Percentiles rank a stretch among this genome's conserved stretches.
phyloP scores from a whole-genome alignment of 1,140 invertebrate species.

The Thrips palmi region DNA sequence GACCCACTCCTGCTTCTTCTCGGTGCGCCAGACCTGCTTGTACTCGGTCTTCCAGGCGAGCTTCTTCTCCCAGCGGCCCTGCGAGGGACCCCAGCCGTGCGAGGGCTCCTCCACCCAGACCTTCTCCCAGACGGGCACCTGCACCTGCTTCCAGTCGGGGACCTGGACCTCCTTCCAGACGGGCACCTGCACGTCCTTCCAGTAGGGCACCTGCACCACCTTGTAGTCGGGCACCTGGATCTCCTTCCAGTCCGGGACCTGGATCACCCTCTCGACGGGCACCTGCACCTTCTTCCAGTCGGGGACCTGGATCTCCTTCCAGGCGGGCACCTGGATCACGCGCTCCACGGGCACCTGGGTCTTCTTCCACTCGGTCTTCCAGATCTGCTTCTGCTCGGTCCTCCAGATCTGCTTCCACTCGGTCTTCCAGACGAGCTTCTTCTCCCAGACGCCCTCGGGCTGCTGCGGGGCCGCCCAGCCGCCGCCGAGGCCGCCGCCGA shows the following conservation, averaged over 20 bases:
- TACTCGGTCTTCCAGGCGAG: conserved; percentile 30
- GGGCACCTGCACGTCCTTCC: conserved; percentile 20
- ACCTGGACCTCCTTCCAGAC: conserved; percentile 51
- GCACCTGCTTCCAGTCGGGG: conserved; percentile 46
- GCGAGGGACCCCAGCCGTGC: conserved; percentile 54
- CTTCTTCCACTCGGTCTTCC: conserved; percentile 56
- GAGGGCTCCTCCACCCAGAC: conserved; percentile 52
- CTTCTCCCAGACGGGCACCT: conserved; percentile 66
- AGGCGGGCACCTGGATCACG: conserved; percentile 22
- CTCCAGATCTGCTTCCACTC: conserved; percentile 36
- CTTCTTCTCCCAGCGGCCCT: conserved; percentile 44
- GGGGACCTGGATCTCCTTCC: conserved; percentile 18
- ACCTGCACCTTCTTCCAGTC: conserved; percentile 18
- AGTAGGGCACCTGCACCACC: conserved; percentile 17
- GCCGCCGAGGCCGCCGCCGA: no score
- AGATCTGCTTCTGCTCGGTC: conserved; percentile 51
- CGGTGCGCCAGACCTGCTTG: conserved; percentile 27
- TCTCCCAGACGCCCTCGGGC: conserved; percentile 37
- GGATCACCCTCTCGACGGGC: conserved; percentile 32
- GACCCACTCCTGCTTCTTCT: conserved; percentile 27
- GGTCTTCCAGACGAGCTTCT: conserved; percentile 33
- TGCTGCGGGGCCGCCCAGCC: no score
- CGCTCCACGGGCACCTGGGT: conserved; percentile 20
- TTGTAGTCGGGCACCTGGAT: conserved; percentile 29
- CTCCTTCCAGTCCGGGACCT: conserved; percentile 24